Conservation (phyloP, 2,113 vertebrate genomes). For the Silurus glanis region DNA sequence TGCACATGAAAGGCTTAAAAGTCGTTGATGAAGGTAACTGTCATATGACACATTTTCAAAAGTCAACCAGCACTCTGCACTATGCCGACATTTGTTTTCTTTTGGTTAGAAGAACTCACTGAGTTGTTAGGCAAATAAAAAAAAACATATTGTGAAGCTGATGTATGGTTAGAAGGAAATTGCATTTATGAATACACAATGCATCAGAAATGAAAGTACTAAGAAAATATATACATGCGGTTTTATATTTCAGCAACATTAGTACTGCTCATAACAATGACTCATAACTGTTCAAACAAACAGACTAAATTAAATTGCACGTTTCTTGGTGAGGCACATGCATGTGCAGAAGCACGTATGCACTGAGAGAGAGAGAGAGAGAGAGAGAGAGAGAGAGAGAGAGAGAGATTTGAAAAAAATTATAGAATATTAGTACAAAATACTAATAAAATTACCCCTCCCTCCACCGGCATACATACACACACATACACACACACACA, state of each 20-base stretch:
- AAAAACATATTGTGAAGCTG: conserved; percentile 5
- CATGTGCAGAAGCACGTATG: not conserved
- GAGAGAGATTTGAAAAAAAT: not conserved
- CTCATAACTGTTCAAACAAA: not conserved
- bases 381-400: not conserved
- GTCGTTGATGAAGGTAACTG: conserved; percentile 1
- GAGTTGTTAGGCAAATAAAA: conserved; percentile 6
- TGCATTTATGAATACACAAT: conserved; percentile 13
- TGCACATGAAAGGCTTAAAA: not conserved
- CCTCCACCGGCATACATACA: no score
- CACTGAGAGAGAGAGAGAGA: not conserved
- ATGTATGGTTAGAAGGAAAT: not conserved
- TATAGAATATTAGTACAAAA: not conserved
- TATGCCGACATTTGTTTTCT: conserved; percentile 39
- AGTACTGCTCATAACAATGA: not conserved
- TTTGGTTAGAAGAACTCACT: conserved; percentile 35
- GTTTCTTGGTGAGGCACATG: not conserved
- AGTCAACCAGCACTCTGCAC: not conserved
- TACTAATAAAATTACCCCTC: no score
- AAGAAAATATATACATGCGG: not conserved
- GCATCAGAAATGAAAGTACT: conserved; percentile 12
- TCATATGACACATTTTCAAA: conserved; percentile 23
- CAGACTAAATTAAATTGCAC: conserved; percentile 1
- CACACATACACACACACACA: no score
- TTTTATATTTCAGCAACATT: conserved; percentile 3